Base-by-base conservation (phyloP, 1,140 invertebrate genomes). In the Scaptomyza pallida region DNA sequence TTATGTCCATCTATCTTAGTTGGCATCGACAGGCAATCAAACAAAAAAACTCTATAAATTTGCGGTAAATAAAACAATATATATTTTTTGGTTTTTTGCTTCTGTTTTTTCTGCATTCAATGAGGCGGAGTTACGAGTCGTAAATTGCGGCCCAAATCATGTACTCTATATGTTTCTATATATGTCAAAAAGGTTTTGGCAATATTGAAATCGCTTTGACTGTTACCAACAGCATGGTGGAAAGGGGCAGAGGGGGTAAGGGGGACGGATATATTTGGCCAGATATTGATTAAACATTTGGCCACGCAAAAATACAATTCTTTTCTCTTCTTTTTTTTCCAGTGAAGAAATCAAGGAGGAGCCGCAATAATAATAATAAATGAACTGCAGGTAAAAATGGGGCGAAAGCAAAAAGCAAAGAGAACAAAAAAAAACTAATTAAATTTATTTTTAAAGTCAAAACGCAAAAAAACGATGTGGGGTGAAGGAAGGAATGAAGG, bases 241-340 rank as follows among this genome's bases (percentile, higher is more conserved):
- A 1, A 10, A 5, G 12, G 4, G 40, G n/a, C n/a, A n/a, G 1
- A 10, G 13, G 5, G 19, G n/a, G 37, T n/a, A 21, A 13, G 44
- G 43, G 50, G 37, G 43, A n/a, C 50, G 52, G 55, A 68, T 72
- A 72, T 72, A 72, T 63, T 67, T 80, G 77, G 69, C 81, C 76
- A 77, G 69, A 86, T 81, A 86, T 86, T 86, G 81, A 86, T 86
- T 86, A 86, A 86, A 86, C 81, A 86, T 86, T 86, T 85, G 62
- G 73, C 65, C 73, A 85, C 81, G 81, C 74, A 85, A 77, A n/a
- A 85, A 85, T 72, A 47, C 5, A 9, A 9, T 30, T 26, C 2
- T 30, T 30, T 30, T 30, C 40, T 16, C n/a, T n/a, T n/a, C n/a
- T 41, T 55, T 15, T 51, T 26, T 67, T 37, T 23, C 43, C 17